Percentiles rank a stretch among this genome's conserved stretches.
These are phyloP conservation scores for Cylloceria caligata DNA, from an alignment of 2,888 invertebrate genomes.

Conservation along the genomic window DNA sequence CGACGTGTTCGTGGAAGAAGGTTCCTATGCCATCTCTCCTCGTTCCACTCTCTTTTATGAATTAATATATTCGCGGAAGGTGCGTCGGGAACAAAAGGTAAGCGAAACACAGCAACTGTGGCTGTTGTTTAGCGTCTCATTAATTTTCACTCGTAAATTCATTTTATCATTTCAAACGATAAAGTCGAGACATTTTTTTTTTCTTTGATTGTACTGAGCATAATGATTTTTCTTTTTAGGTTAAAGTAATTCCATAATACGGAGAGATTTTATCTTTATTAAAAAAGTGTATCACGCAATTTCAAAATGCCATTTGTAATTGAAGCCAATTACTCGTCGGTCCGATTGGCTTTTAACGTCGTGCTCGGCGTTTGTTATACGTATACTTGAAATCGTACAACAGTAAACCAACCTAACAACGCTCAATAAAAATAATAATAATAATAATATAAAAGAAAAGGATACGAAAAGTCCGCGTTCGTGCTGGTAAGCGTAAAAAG, in stretches of 20 bases:
- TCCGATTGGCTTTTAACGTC: too few species aligned
- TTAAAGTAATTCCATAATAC: not conserved
- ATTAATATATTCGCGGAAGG: constrained; percentile 46
- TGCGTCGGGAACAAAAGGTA: not conserved
- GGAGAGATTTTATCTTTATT: not conserved
- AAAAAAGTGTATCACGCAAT: too few species aligned
- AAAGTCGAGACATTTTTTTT: not conserved
- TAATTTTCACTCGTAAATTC: not conserved
- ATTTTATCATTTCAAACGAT: not conserved
- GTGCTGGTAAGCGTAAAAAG: too few species aligned
- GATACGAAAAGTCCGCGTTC: too few species aligned
- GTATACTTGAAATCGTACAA: too few species aligned
- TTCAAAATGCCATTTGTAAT: too few species aligned
- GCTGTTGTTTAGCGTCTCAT: not conserved
- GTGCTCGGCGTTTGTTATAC: too few species aligned
- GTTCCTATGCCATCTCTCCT: constrained; percentile 20
- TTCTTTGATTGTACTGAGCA: not conserved
- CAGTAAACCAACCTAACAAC: too few species aligned
- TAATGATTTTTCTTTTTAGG: not conserved
- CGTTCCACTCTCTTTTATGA: constrained; percentile 25
- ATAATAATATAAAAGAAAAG: too few species aligned
- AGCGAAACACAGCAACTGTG: not conserved
- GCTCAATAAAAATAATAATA: too few species aligned
- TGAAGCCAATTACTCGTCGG: too few species aligned
- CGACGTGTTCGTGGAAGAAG: constrained; percentile 47